phyloP scores from a whole-genome alignment of 2,888 invertebrate species.

The Noctua pronuba region DNA sequence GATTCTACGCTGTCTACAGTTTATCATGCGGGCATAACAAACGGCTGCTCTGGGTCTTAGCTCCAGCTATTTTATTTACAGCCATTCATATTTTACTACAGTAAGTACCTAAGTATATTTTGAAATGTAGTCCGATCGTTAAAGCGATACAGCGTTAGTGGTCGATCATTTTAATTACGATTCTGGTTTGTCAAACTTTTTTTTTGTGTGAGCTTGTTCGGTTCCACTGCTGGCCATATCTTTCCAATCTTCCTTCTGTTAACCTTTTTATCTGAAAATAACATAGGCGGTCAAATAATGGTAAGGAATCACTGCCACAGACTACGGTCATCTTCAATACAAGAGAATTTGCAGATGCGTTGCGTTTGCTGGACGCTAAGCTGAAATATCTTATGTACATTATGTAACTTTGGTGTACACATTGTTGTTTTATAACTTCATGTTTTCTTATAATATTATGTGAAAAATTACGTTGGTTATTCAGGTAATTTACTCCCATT shows the following conservation, averaged over 20 bases:
- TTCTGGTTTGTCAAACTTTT: background rate
- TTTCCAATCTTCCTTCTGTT: background rate
- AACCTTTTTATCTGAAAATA: background rate
- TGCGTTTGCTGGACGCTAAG: no score
- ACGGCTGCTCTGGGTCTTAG: conserved; percentile 35
- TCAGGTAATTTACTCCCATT: background rate
- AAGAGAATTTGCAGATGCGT: background rate
- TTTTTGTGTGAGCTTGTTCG: background rate
- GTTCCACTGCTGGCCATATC: background rate
- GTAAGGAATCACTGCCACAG: background rate
- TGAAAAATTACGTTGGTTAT: background rate
- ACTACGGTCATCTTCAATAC: background rate
- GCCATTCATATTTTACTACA: conserved; percentile 9
- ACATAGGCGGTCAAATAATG: background rate
- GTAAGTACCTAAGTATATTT: conserved; percentile 9
- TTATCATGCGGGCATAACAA: conserved; percentile 46
- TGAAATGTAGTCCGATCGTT: background rate
- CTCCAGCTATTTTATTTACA: conserved; percentile 39
- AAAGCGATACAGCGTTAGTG: background rate
- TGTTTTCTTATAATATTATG: background rate
- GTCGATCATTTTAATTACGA: background rate
- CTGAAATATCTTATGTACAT: no score
- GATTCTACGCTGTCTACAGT: conserved; percentile 41
- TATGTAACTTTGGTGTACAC: no score
- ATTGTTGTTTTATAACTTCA: background rate